Evolutionary conservation across 2,888 invertebrate genomes (phyloP), one percentile per base, ranked within the genome.

Genomic region (Leptarthrus brevirostris): DNA sequence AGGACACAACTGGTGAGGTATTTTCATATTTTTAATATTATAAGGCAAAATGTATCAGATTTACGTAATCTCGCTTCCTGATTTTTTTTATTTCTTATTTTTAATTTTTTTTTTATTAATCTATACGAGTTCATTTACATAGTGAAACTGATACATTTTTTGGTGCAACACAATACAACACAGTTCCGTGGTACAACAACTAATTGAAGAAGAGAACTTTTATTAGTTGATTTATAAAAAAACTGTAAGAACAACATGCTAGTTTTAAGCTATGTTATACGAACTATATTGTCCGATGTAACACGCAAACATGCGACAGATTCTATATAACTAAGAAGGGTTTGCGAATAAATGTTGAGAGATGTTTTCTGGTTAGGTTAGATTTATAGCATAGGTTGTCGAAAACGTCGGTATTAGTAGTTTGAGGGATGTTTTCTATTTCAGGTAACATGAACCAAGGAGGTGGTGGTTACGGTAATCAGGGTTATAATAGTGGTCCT

Each of bases 251-350:
- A 71, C n/a, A 81, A 83, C 72, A 30, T 16, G 83, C 82, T 81
- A 79, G 82, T 82, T 83, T 81, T 82, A 80, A 77, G 83, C 84
- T 84, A 84, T 84, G 84, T 84, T 84, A 83, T 81, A 78, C 81
- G 82, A 81, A 82, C 81, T 79, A 78, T 69, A 70, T 76, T 78
- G 78, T 81, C 83, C 81, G 79, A 80, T 77, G 79, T 83, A 84
- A 84, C 84, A 84, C 84, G 84, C 84, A 81, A 82, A 82, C 81
- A 80, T 82, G 84, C 79, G 80, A 84, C 84, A 84, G 64, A 34
- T 72, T n/a, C n/a, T n/a, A n/a, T n/a, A n/a, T n/a, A n/a, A n/a
- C n/a, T n/a, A n/a, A n/a, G n/a, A n/a, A n/a, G n/a, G n/a, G n/a
- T n/a, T n/a, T n/a, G n/a, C n/a, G n/a, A n/a, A n/a, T n/a, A n/a